Evolutionary conservation across 2,888 invertebrate genomes (phyloP), one percentile per base, ranked within the genome.

Genomic region (Ceriagrion tenellum): DNA sequence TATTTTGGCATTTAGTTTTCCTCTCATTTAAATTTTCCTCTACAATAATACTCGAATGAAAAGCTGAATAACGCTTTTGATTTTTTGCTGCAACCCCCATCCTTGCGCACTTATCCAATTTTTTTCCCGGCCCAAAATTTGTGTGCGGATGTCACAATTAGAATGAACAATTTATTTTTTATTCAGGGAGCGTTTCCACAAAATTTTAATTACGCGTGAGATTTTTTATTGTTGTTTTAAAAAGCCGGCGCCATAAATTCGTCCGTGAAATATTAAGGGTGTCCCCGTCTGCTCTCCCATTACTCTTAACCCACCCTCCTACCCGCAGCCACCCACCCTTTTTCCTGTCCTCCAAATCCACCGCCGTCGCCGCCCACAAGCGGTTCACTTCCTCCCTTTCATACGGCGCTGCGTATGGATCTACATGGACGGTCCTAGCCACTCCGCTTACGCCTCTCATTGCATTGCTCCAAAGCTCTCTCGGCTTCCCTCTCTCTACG

Each of bases 241-340:
- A 93, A 40, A 47, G 93, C 63, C 56, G 6, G 91, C 10, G 47
- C 93, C 93, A 93, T 93, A 93, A 93, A 93, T 93, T 93, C 69
- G 26, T 69, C 47, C 93, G 47, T 93, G 93, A 93, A 93, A 91
- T 63, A 91, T 91, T 63, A 91, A 93, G 93, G 93, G 69, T 69
- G 47, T 69, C 93, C 47, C 30, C 81, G 35, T 93, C 59, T 30
- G 59, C 59, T 40, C 91, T 63, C 59, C 69, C 69, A 69, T 93
- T 93, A 91, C 16, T 91, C 90, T 59, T 90, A 20, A 56, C 18
- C 20, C 40, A 26, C 63, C 63, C 40, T 10, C 91, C 63, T 26
- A 40, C 91, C 63, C 91, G 18, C 59, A 8, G 13, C 30, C 59
- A 59, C 59, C 59, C 90, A 26, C 91, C 69, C 40, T 40, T 26